These are phyloP conservation scores for Chesias legatella DNA, from an alignment of 2,888 invertebrate genomes.

Conservation along the genomic window DNA sequence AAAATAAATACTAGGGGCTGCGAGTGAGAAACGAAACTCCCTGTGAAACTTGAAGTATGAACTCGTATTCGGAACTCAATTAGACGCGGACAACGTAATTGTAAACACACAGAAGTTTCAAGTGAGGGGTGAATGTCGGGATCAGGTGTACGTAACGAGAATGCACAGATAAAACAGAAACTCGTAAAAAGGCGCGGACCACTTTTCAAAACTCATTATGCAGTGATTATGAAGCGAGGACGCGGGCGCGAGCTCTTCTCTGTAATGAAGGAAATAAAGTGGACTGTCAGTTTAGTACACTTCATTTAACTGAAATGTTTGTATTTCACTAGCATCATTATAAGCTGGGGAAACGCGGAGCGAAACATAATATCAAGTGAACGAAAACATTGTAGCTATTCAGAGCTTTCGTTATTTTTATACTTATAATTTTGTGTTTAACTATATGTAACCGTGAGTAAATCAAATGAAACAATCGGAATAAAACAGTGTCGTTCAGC, in stretches of 20 bases:
- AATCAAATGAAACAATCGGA: no score
- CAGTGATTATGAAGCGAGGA: constrained; percentile 42
- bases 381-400: no score
- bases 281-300: constrained; percentile 17
- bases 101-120: constrained; percentile 28
- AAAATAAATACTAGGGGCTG: constrained; percentile 6
- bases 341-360: no score
- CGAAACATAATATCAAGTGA: no score
- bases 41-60: constrained; percentile 15
- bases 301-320: constrained; percentile 23
- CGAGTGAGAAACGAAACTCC: constrained; percentile 2
- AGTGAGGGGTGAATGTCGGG: constrained; percentile 22
- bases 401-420: no score
- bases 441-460: no score
- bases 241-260: constrained; percentile 4
- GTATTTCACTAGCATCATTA: constrained; percentile 12
- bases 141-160: constrained; percentile 19
- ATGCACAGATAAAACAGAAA: constrained; percentile 33
- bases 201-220: constrained; percentile 39
- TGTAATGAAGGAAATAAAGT: constrained; percentile 31
- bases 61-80: constrained; percentile 36
- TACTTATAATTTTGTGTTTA: no score
- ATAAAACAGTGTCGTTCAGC: no score
- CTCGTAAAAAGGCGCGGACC: constrained; percentile 34
- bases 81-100: constrained; percentile 23